Conservation (phyloP, 1,140 invertebrate genomes). For the Phymorhynchus buccinoides region DNA sequence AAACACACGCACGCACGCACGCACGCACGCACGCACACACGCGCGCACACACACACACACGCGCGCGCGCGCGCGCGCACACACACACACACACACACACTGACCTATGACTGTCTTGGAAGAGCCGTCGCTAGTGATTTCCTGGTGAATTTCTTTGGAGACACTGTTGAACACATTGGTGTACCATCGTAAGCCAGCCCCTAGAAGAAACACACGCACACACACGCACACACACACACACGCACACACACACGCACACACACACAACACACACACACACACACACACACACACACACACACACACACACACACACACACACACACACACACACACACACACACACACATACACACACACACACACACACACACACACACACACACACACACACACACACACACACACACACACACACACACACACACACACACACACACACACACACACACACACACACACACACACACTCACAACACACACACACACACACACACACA, state of each 20-base stretch:
- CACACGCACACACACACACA: not conserved
- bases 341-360: not conserved
- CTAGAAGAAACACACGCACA: not conserved
- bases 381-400: conserved; percentile 21
- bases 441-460: too few species aligned
- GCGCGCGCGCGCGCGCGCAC: too few species aligned
- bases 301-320: not conserved
- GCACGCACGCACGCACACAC: too few species aligned
- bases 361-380: conserved; percentile 19
- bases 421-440: conserved; percentile 5
- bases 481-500: too few species aligned
- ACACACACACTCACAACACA: not conserved
- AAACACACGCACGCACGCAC: too few species aligned
- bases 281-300: too few species aligned
- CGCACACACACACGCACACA: not conserved
- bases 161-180: conserved; percentile 18
- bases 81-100: too few species aligned
- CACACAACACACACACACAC: too few species aligned
- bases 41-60: too few species aligned
- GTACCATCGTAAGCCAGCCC: conserved; percentile 28
- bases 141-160: conserved; percentile 3
- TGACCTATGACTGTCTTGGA: conserved; percentile 25
- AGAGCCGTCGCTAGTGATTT: not conserved
- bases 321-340: not conserved
- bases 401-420: not conserved